phyloP scores from a whole-genome alignment of 2,113 vertebrate species.

The Trichechus manatus region DNA sequence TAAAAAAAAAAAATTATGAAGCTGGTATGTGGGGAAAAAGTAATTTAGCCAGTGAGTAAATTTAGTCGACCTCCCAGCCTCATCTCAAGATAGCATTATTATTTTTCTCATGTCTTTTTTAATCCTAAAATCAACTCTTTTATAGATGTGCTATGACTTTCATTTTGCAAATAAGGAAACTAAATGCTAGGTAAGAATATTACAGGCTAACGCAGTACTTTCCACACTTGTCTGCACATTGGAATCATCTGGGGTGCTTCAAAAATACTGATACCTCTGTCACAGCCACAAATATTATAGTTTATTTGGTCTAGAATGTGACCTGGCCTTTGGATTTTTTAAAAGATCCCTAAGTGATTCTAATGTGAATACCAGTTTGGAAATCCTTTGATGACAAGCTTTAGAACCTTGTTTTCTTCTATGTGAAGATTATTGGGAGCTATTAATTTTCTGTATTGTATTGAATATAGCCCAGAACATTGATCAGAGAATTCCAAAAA shows the following conservation, averaged over 20 bases:
- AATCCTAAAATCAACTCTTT: not conserved
- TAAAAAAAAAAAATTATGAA: not conserved
- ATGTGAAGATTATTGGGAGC: not conserved
- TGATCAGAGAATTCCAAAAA: conserved; percentile 27
- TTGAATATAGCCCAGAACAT: not conserved
- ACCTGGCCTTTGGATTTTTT: not conserved
- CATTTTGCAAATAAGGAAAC: not conserved
- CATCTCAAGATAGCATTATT: not conserved
- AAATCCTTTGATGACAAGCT: not conserved
- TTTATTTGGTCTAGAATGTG: not conserved
- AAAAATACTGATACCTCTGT: not conserved
- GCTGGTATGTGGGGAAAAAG: not conserved
- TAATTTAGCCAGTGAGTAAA: not conserved
- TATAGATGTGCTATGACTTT: not conserved
- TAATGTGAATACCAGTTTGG: not conserved
- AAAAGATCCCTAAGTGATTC: not conserved
- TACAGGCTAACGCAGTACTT: not conserved
- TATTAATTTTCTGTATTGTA: not conserved
- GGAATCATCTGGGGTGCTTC: not conserved
- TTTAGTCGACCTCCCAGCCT: not conserved
- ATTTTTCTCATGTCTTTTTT: not conserved
- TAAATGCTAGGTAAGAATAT: not conserved
- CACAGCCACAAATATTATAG: not conserved
- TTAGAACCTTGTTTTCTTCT: not conserved
- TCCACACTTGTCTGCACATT: not conserved